Base-by-base conservation (phyloP, 2,797 vertebrate species). In the Gephyroberyx darwinii region DNA sequence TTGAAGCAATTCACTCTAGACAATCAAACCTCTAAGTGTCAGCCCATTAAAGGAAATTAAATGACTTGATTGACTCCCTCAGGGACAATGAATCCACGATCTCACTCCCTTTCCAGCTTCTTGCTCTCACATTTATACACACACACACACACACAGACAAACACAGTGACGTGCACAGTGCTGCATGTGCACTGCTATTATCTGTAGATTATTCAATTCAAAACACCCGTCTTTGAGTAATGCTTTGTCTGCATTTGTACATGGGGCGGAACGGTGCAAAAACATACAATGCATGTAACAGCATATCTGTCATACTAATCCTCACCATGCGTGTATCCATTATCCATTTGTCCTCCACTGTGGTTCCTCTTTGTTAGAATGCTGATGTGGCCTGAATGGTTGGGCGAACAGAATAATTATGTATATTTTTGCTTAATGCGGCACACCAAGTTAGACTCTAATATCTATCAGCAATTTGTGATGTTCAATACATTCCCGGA, bases 171-270 rank as follows among this genome's bases (percentile, higher is more conserved):
- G 55, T 51, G 62, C 69, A 65, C 71, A 20, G 35, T 10, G 54
- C 81, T 45, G 63, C 71, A 61, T 58, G 33, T 70, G 51, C 69
- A 48, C 53, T 2, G 5, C 80, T 71, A 85, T 87, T 81, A 87
- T 88, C 83, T 83, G 71, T 45, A 73, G 81, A 84, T 86, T 84
- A 88, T 88, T 90, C 77, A 65, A 87, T 88, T 85, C 71, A 62
- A 85, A 87, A 84, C 81, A 75, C 37, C 53, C 59, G 8, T 84
- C 74, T 87, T 59, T 73, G 82, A 90, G 80, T 84, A 85, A 83
- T 86, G 88, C 88, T 87, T 88, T 81, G 85, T 86, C 84, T 87
- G 90, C 89, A 80, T 70, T 86, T 85, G 84, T 65, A 71, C 81
- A 59, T 5, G 0, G 35, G 43, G 71, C 80, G 69, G 56, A 80